Evolutionary conservation across 2,888 invertebrate species (phyloP).

Genomic region (Coecobrya sp.): DNA sequence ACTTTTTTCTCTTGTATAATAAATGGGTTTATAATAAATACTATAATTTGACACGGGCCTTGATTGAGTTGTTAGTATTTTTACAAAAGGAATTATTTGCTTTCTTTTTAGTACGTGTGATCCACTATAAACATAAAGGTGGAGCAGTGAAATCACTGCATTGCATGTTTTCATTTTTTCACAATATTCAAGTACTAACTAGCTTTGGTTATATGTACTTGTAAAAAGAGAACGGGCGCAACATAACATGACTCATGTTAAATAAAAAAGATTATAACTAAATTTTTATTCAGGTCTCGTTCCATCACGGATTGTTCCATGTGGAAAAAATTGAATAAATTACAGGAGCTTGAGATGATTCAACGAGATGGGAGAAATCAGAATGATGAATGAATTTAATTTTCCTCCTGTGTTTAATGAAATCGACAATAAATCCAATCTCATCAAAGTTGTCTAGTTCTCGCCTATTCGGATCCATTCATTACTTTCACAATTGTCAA

Average conservation of each 20-base stretch:
- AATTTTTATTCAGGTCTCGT: constrained; percentile 18
- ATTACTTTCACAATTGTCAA: constrained; percentile 19
- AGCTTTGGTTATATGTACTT: too few relatives aligned
- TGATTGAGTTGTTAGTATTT: constrained; percentile 76
- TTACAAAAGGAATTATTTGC: constrained; percentile 42
- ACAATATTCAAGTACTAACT: neutral
- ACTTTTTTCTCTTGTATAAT: constrained; percentile 50
- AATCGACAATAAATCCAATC: constrained; percentile 30
- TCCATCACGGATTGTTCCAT: neutral
- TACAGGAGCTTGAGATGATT: neutral
- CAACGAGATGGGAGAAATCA: neutral
- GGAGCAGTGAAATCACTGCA: constrained; percentile 62
- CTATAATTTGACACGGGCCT: constrained; percentile 68
- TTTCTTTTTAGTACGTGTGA: constrained; percentile 15
- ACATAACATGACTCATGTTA: constrained; percentile 47
- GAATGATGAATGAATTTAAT: neutral
- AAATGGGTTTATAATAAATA: constrained; percentile 78
- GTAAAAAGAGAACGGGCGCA: too few relatives aligned
- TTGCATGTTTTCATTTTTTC: constrained; percentile 65
- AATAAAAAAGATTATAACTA: neutral
- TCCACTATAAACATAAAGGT: constrained; percentile 1
- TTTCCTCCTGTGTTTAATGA: constrained; percentile 1
- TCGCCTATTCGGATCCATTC: neutral
- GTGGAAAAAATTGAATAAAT: neutral
- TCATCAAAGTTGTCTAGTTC: constrained; percentile 11